phyloP scores from a whole-genome alignment of 2,113 vertebrate genomes.

The Aviceda subcristata region DNA sequence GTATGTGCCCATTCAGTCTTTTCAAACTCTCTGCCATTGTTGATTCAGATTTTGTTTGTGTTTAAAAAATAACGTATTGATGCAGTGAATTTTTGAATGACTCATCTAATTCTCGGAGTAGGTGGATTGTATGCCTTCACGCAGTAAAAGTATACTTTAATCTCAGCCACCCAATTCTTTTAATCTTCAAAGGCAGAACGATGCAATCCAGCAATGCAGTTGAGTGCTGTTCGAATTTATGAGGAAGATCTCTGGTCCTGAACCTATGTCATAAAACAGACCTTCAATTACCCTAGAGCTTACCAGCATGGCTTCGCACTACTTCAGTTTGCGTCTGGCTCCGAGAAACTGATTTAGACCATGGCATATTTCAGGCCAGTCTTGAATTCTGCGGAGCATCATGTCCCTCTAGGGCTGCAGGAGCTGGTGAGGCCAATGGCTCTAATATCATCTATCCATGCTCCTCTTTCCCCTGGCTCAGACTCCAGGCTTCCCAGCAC shows the following conservation, averaged over 20 bases:
- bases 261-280: background rate
- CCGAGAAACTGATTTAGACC: background rate
- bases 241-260: background rate
- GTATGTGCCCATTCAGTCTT: background rate
- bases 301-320: background rate
- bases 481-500: background rate
- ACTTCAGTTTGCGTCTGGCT: background rate
- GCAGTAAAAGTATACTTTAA: background rate
- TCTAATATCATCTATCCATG: background rate
- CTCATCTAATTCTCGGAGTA: slow-evolving; percentile 53
- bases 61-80: slow-evolving; percentile 14
- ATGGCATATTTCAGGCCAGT: background rate
- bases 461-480: background rate
- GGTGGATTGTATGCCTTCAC: slow-evolving; percentile 3
- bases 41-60: slow-evolving; percentile 16
- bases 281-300: background rate
- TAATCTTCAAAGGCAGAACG: background rate
- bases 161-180: background rate
- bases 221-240: background rate
- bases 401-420: background rate
- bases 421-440: background rate
- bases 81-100: slow-evolving; percentile 41
- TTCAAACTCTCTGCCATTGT: background rate
- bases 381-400: background rate
- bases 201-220: background rate